A percentile compares a stretch with the other conserved stretches of the same genome.
phyloP scores from a whole-genome alignment of 2,888 invertebrate species.

The Tinea pellionella region DNA sequence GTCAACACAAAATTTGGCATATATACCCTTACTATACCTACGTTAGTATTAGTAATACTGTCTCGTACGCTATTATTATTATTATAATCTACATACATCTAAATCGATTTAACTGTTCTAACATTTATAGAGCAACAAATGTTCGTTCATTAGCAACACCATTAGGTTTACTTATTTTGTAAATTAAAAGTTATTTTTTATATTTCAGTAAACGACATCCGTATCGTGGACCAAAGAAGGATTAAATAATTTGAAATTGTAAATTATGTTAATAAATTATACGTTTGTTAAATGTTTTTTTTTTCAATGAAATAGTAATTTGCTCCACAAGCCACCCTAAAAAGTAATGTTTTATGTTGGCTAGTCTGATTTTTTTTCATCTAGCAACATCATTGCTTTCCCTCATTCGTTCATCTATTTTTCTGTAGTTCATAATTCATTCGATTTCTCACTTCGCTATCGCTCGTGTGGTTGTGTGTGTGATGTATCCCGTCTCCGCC shows the following conservation, averaged over 20 bases:
- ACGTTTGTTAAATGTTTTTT: too few relatives aligned
- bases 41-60: constrained; percentile 29
- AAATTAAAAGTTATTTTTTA: constrained; percentile 11
- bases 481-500: constrained; percentile 37
- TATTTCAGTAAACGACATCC: constrained; percentile 57
- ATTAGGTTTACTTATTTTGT: too few relatives aligned
- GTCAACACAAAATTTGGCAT: constrained; percentile 58
- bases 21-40: constrained; percentile 53
- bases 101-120: neutral
- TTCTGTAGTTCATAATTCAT: neutral
- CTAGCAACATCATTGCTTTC: neutral
- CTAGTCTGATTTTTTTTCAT: neutral
- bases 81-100: too few relatives aligned
- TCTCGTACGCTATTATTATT: too few relatives aligned
- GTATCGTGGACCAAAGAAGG: constrained; percentile 42
- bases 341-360: neutral
- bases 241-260: constrained; percentile 23
- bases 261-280: neutral
- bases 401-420: neutral
- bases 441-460: neutral
- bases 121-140: neutral
- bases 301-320: too few relatives aligned
- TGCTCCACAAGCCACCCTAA: too few relatives aligned
- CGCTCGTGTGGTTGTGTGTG: constrained; percentile 34
- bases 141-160: too few relatives aligned